Evolutionary conservation across 35 echinoderm and acorn worm species (phyloP).

Genomic region (Diadema setosum): DNA sequence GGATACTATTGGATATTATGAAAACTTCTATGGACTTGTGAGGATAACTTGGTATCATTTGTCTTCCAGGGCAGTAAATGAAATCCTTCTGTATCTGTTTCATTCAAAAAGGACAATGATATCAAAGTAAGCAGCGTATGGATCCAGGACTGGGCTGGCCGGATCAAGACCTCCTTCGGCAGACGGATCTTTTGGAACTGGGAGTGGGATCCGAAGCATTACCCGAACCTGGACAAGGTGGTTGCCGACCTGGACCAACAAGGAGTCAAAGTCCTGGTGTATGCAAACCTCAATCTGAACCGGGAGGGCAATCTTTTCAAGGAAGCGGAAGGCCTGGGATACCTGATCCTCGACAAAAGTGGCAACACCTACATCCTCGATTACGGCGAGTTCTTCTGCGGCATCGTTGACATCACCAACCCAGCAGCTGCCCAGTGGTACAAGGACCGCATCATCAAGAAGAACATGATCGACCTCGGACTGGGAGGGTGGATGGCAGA

Average conservation of each 20-base stretch:
- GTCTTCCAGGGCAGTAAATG: too few relatives aligned
- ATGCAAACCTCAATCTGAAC: constrained; percentile 88
- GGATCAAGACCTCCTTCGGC: constrained; percentile 87
- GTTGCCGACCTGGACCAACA: constrained; percentile 54
- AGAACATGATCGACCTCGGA: constrained; percentile 90
- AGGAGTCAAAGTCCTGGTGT: constrained; percentile 47
- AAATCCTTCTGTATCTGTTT: not conserved
- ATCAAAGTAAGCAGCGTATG: constrained; percentile 74
- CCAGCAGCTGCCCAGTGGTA: constrained; percentile 82
- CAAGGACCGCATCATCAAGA: constrained; percentile 78
- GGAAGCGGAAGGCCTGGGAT: constrained; percentile 53
- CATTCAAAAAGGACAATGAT: constrained; percentile 53
- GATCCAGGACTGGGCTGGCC: constrained; percentile 95
- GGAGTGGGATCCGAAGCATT: constrained; percentile 92
- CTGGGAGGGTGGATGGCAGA: constrained; percentile 99
- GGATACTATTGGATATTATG: too few relatives aligned
- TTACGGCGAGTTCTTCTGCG: constrained; percentile 94
- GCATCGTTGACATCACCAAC: constrained; percentile 91
- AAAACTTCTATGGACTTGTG: too few relatives aligned
- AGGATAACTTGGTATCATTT: too few relatives aligned
- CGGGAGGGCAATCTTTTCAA: constrained; percentile 73
- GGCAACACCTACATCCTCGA: constrained; percentile 84
- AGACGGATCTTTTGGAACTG: constrained; percentile 96
- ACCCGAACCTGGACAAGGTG: constrained; percentile 80
- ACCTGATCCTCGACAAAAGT: constrained; percentile 60